A percentile compares a stretch with the other conserved stretches of the same genome.
phyloP scores from a whole-genome alignment of 2,797 vertebrate species.

The Neopelma chrysocephalum region DNA sequence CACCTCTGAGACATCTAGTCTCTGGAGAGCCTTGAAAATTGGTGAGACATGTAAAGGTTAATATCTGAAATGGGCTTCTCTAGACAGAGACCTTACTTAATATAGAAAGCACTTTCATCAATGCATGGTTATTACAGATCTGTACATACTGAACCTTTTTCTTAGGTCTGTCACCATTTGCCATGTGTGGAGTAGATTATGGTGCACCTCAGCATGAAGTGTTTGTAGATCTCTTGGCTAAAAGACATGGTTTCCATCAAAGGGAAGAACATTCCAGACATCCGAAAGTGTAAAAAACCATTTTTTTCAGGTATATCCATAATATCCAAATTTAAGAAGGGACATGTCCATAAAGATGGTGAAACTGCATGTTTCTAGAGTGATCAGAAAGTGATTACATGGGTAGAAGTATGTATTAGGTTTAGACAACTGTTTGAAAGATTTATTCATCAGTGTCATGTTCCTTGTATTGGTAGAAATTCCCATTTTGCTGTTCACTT shows the following conservation, averaged over 20 bases:
- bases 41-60: not conserved
- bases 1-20: not conserved
- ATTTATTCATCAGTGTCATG: not conserved
- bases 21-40: not conserved
- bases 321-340: not conserved
- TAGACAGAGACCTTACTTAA: not conserved
- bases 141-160: not conserved
- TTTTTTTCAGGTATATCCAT: not conserved
- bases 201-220: not conserved
- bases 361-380: not conserved
- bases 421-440: not conserved
- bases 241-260: not conserved
- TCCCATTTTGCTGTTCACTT: not conserved
- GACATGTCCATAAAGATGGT: not conserved
- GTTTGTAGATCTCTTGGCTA: not conserved
- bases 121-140: not conserved
- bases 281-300: rapidly evolving
- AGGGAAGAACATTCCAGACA: not conserved
- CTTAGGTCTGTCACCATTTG: not conserved
- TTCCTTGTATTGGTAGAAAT: not conserved
- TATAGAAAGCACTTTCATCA: not conserved
- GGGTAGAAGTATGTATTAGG: not conserved
- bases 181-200: not conserved
- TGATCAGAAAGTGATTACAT: not conserved
- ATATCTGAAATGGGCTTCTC: not conserved